Base-by-base conservation (phyloP, 2,113 vertebrate species). In the zebrafish (Danio rerio) region DNA sequence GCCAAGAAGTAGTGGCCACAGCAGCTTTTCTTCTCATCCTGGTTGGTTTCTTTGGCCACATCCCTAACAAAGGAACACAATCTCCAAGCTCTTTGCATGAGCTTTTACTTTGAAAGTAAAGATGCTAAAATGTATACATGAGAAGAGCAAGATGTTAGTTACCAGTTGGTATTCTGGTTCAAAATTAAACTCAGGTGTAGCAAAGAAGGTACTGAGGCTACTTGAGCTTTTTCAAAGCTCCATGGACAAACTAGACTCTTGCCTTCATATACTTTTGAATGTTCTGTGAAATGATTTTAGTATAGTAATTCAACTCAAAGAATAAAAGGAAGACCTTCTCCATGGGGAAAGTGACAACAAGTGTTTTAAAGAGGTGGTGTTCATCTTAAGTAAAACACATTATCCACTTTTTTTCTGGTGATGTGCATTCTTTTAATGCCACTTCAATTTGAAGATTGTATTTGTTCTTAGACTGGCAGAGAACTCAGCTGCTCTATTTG, bases 141-240 rank as follows among this genome's bases (percentile, higher is more conserved):
- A 53, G 58, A 81, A 7, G 18, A 83, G 21, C 11, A 31, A 68
- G n/a, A n/a, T 55, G 74, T 81, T 31, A 21, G 56, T 81, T 20
- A 75, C 56, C 65, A 81, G 80, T 80, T 61, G 63, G 31, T 78
- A 80, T 87, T 86, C 58, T 83, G 75, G 89, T 89, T 78, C 81
- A 80, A 91, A 88, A 58, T 83, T 88, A 88, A 91, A 88, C 93
- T 94, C 93, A 93, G 92, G 93, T 92, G 87, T 90, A 89, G 50
- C 88, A 88, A 52, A 89, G 85, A 88, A 86, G 89, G 87, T 91
- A 90, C 89, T 85, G 87, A 88, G 82, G 66, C 61, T 69, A 81
- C 78, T 80, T 13, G 63, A 56, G 13, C 15, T 18, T 77, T 88
- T 82, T 76, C 65, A 61, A 47, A 78, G 31, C 63, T 84, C 76